phyloP scores from a whole-genome alignment of 2,113 vertebrate genomes.

The Polyodon spathula region DNA sequence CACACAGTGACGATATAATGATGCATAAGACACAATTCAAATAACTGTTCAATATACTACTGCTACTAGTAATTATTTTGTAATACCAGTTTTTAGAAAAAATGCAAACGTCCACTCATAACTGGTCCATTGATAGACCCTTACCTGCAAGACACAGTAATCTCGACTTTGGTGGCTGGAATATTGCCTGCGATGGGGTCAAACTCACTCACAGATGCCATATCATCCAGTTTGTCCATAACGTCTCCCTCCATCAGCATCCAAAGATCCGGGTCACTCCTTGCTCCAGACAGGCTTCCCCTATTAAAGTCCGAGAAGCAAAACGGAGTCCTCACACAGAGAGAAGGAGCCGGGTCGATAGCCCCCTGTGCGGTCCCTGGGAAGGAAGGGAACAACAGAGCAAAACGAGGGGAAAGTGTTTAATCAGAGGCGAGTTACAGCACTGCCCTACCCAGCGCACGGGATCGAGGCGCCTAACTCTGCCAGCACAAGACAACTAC shows the following conservation, averaged over 20 bases:
- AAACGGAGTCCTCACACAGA: slow-evolving; percentile 34
- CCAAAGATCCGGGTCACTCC: slow-evolving; percentile 49
- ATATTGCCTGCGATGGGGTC: slow-evolving; percentile 78
- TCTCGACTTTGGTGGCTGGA: slow-evolving; percentile 86
- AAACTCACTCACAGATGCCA: slow-evolving; percentile 77
- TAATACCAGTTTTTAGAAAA: no score
- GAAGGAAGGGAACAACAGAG: no score
- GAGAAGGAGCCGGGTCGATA: slow-evolving; percentile 24
- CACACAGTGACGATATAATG: no score
- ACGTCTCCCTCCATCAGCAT: slow-evolving; percentile 61
- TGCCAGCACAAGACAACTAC: no score
- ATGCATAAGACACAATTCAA: no score
- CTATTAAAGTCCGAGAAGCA: slow-evolving; percentile 44
- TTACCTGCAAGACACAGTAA: slow-evolving; percentile 90
- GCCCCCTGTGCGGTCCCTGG: no score
- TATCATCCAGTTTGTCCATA: slow-evolving; percentile 74
- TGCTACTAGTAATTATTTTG: no score
- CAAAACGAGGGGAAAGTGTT: no score
- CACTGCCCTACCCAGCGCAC: no score
- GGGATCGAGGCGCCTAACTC: no score
- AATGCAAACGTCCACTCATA: not conserved
- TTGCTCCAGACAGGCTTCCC: slow-evolving; percentile 45
- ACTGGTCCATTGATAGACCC: slow-evolving; percentile 16
- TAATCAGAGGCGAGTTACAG: no score
- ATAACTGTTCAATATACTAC: no score